Evolutionary conservation across 2,113 vertebrate genomes (phyloP).

Genomic region (Empidonax alnorum): DNA sequence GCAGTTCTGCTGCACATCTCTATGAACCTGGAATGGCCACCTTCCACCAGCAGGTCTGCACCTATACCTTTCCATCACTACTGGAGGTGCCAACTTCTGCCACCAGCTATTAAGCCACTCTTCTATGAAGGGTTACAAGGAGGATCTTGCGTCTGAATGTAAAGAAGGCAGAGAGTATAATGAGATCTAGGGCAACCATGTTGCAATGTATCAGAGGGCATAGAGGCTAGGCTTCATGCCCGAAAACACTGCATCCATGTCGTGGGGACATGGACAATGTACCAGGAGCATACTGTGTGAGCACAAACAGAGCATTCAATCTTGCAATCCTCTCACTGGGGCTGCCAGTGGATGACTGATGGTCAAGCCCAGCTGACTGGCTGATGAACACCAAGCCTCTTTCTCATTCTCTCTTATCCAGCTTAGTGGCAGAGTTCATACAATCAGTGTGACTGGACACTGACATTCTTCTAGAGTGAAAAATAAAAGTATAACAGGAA

Average conservation of each 20-base stretch:
- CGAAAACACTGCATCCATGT: not conserved
- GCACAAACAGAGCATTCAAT: not conserved
- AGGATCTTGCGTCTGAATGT: not conserved
- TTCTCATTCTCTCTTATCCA: not conserved
- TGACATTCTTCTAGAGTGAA: not conserved
- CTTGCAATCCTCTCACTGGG: not conserved
- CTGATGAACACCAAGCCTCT: accelerated
- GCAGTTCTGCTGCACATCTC: not conserved
- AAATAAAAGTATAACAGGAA: not conserved
- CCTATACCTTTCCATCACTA: not conserved
- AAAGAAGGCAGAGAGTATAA: not conserved
- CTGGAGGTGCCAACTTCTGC: not conserved
- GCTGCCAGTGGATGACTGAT: not conserved
- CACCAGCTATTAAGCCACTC: not conserved
- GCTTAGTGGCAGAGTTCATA: not conserved
- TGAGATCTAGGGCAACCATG: not conserved
- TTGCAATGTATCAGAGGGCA: not conserved
- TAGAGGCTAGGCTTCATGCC: not conserved
- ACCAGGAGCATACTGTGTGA: not conserved
- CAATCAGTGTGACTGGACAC: not conserved
- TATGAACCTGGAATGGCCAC: not conserved
- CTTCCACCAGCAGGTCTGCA: not conserved
- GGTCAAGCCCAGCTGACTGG: not conserved
- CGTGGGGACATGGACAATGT: too few species aligned
- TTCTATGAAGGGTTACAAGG: not conserved